Evolutionary conservation across 2,797 vertebrate species (phyloP).

Genomic region (Acestrorhynchus altus): DNA sequence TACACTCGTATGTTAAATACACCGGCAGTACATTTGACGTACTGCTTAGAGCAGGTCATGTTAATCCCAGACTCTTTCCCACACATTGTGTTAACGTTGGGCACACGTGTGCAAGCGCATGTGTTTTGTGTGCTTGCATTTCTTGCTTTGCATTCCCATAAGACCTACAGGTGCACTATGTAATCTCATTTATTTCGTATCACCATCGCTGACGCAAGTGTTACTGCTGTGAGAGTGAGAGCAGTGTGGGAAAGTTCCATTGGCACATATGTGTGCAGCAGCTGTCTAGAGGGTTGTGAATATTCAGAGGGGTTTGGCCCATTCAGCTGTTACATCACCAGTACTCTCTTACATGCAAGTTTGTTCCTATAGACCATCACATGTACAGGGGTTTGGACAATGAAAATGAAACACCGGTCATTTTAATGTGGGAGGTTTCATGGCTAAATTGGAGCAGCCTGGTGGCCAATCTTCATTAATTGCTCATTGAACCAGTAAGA

Average conservation of each 20-base stretch:
- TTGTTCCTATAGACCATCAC: background rate
- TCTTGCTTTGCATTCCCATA: background rate
- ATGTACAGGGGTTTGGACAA: background rate
- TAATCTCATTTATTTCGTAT: slow-evolving; percentile 32
- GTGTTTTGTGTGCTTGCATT: background rate
- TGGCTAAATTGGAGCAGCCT: no score
- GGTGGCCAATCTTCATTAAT: no score
- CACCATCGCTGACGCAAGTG: slow-evolving; percentile 43
- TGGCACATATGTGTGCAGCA: slow-evolving; percentile 65
- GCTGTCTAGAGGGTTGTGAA: slow-evolving; percentile 57
- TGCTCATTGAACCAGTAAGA: no score
- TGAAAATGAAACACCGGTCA: no score
- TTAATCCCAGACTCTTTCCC: slow-evolving; percentile 23
- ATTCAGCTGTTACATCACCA: slow-evolving; percentile 64
- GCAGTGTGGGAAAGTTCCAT: slow-evolving; percentile 67
- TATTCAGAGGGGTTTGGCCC: slow-evolving; percentile 48
- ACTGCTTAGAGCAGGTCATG: background rate
- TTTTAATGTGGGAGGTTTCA: no score
- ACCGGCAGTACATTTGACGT: no score
- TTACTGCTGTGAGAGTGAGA: slow-evolving; percentile 35
- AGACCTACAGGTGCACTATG: slow-evolving; percentile 13
- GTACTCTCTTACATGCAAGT: background rate
- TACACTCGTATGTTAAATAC: no score
- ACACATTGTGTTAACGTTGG: slow-evolving; percentile 13
- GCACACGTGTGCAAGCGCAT: slow-evolving; percentile 1